A percentile compares a stretch with the other conserved stretches of the same genome.
Conservation (phyloP, 23 tunicate genomes). For the Aplidium turbinatum region DNA sequence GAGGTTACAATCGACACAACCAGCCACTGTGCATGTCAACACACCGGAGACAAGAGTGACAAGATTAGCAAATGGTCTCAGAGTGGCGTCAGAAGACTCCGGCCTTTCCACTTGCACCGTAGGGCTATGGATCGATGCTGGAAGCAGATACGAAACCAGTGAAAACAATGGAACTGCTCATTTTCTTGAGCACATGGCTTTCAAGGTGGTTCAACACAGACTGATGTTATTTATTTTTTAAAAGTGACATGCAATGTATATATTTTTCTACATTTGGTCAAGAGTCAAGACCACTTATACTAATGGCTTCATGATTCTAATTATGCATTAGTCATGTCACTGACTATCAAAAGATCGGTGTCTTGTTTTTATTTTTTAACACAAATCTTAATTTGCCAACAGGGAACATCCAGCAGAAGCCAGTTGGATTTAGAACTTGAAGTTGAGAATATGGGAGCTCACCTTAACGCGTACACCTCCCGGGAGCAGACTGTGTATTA, state of each 20-base stretch:
- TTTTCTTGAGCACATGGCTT: constrained; percentile 96
- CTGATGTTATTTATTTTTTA: too few relatives aligned
- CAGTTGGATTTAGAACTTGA: constrained; percentile 84
- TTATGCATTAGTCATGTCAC: too few relatives aligned
- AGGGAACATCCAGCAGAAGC: constrained; percentile 79
- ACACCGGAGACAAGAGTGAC: constrained; percentile 95
- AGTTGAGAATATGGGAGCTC: constrained; percentile 97
- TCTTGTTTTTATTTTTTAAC: too few relatives aligned
- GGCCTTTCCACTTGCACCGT: constrained; percentile 92
- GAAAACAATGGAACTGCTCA: constrained; percentile 96
- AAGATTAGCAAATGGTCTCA: constrained; percentile 79
- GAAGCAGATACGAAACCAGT: constrained; percentile 84
- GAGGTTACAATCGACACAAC: constrained; percentile 58
- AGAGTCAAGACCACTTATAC: too few relatives aligned
- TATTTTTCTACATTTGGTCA: too few relatives aligned
- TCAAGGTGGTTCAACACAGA: too few relatives aligned
- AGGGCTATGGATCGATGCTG: constrained; percentile 98
- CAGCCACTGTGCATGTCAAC: constrained; percentile 70
- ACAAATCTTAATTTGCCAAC: too few relatives aligned
- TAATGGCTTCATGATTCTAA: too few relatives aligned
- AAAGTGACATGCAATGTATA: too few relatives aligned
- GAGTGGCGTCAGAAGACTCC: constrained; percentile 96
- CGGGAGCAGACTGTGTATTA: constrained; percentile 97
- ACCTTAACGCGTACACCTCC: constrained; percentile 96
- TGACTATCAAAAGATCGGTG: too few relatives aligned